A percentile compares a stretch with the other conserved stretches of the same genome.
Evolutionary conservation across 1,140 invertebrate genomes (phyloP).

Genomic region (Drosophila grimshawi): DNA sequence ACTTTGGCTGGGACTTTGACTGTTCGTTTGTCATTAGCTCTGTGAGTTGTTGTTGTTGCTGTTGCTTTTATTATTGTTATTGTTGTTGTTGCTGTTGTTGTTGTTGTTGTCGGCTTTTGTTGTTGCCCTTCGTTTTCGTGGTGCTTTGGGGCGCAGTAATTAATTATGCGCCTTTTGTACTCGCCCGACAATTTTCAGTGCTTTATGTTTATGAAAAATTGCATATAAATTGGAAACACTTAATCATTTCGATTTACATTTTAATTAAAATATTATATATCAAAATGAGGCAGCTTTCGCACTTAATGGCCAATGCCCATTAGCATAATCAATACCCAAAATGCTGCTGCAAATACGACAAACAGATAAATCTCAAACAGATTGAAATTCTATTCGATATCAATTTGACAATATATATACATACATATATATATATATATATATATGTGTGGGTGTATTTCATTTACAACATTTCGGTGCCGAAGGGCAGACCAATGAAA

Average conservation of each 20-base stretch:
- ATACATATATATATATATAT: not conserved
- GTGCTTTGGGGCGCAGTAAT: slow-evolving; percentile 70
- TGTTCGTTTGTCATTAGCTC: slow-evolving; percentile 69
- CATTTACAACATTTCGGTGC: slow-evolving; percentile 44
- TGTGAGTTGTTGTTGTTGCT: slow-evolving; percentile 24
- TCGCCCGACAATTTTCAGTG: slow-evolving; percentile 80
- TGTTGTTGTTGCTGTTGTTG: no score
- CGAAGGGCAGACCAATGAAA: slow-evolving; percentile 68
- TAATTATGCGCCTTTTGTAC: slow-evolving; percentile 79
- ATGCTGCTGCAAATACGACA: no score
- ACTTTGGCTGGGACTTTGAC: slow-evolving; percentile 28
- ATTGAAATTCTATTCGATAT: not conserved
- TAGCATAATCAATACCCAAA: not conserved
- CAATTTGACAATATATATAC: not conserved
- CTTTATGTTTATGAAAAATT: slow-evolving; percentile 80
- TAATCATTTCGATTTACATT: slow-evolving; percentile 82
- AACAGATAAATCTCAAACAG: no score
- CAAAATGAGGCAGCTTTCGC: slow-evolving; percentile 46
- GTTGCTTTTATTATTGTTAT: slow-evolving; percentile 45
- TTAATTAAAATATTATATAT: slow-evolving; percentile 83
- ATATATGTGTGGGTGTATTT: slow-evolving; percentile 13
- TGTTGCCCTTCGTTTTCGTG: slow-evolving; percentile 54
- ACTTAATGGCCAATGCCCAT: slow-evolving; percentile 18
- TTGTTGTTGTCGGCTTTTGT: not conserved
- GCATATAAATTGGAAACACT: slow-evolving; percentile 80